A percentile compares a stretch with the other conserved stretches of the same genome.
Evolutionary conservation across 2,113 vertebrate species (phyloP).

Genomic region (Lampris megalopsis): DNA sequence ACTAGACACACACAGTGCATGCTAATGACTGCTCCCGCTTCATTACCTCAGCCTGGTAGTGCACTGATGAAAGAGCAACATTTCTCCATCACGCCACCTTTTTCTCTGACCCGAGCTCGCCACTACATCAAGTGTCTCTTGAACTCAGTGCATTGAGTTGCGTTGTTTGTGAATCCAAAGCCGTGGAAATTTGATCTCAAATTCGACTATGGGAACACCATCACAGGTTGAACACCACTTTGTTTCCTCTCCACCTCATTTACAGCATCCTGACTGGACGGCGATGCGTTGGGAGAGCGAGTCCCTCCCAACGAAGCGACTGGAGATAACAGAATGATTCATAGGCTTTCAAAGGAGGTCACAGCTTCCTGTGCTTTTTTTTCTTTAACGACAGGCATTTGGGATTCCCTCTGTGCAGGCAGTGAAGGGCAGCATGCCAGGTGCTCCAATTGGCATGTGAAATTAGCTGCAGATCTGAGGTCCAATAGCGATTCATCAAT

Average conservation of each 20-base stretch:
- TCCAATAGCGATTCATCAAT: constrained; percentile 8
- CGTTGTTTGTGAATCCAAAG: constrained; percentile 45
- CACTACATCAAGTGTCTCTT: constrained; percentile 22
- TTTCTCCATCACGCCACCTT: constrained; percentile 47
- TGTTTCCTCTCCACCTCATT: constrained; percentile 56
- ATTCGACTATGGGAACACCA: constrained; percentile 39
- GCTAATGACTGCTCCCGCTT: constrained; percentile 67
- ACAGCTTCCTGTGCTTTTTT: constrained; percentile 71
- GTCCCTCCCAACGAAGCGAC: constrained; percentile 51
- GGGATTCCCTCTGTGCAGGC: constrained; percentile 74
- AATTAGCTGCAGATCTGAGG: constrained; percentile 61
- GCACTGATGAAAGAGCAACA: constrained; percentile 42
- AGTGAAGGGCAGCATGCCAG: constrained; percentile 65
- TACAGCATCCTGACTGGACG: constrained; percentile 52
- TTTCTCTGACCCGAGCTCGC: constrained; percentile 27
- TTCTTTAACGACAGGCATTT: constrained; percentile 60
- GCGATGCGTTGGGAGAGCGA: constrained; percentile 49
- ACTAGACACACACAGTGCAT: constrained; percentile 68
- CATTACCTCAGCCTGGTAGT: constrained; percentile 53
- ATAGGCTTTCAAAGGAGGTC: constrained; percentile 76
- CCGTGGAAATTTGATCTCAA: constrained; percentile 43
- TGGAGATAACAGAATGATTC: constrained; percentile 78
- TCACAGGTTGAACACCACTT: constrained; percentile 46
- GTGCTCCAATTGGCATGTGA: constrained; percentile 60
- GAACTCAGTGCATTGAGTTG: constrained; percentile 35